phyloP scores from a whole-genome alignment of 2,888 invertebrate genomes.

The Chaitophorus viminalis region DNA sequence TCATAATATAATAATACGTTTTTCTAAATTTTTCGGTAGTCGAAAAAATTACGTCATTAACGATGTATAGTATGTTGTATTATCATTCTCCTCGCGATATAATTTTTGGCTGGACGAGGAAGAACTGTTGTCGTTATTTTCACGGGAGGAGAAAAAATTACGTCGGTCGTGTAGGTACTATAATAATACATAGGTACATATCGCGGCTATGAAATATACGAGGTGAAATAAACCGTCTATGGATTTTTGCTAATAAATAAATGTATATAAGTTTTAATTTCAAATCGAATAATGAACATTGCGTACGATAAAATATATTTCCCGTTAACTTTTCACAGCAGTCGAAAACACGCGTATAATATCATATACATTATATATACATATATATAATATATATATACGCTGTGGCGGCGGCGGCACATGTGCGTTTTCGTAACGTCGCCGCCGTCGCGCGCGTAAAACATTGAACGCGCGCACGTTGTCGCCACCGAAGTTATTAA shows the following conservation, averaged over 20 bases:
- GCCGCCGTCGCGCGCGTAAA: not conserved
- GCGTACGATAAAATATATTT: not conserved
- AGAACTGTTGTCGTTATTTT: too few relatives aligned
- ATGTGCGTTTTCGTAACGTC: not conserved
- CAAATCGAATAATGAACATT: not conserved
- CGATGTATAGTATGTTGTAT: not conserved
- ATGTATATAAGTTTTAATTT: too few relatives aligned
- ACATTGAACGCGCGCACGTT: not conserved
- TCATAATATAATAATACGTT: not conserved
- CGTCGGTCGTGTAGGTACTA: not conserved
- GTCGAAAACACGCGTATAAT: not conserved
- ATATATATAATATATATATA: too few relatives aligned
- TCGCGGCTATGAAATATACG: too few relatives aligned
- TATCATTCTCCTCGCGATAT: not conserved
- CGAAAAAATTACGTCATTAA: not conserved
- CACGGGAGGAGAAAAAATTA: too few relatives aligned
- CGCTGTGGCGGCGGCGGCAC: not conserved
- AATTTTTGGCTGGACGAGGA: not conserved
- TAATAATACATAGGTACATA: too few relatives aligned
- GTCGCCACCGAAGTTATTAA: not conserved
- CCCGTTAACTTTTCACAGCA: not conserved
- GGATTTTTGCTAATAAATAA: not conserved
- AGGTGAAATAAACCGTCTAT: not conserved
- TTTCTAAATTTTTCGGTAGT: not conserved
- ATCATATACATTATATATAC: too few relatives aligned